Base-by-base conservation (phyloP, 2,797 vertebrate species). In the Mormyrus proboscirostris region DNA sequence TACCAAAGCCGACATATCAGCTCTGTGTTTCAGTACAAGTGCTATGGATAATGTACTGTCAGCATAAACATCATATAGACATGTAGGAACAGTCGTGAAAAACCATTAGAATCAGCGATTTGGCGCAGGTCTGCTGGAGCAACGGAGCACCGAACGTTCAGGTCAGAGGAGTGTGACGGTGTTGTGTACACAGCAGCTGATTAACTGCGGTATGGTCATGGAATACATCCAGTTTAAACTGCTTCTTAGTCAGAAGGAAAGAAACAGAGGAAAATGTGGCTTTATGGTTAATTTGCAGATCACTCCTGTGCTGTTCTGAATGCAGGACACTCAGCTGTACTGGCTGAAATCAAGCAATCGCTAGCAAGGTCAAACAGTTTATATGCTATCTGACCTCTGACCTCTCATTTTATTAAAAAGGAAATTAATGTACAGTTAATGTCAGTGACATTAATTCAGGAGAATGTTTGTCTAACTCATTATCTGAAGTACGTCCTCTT, bases 1-100 rank as follows among this genome's bases (percentile, higher is more conserved):
- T 91, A 90, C 82, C 92, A 92, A 88, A 93, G 92, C 89, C 92
- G 89, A 90, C 88, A 1, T 79, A 49, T 79, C 69, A 57, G 65
- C n/a, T 88, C n/a, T 19, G 29, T 88, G 49, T 88, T 53, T 88
- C 6, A 79, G 8, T 29, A 29, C 29, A 29, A 29, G 29, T 22
- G 86, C 38, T 88, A 41, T 73, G 87, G 87, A 73, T 33, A 14
- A 41, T 38, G 88, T 55, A 44, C 49, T 82, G 22, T 62, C 53
- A 88, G 41, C 33, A 50, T 69, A 73, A 88, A 73, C 47, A 88
- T 41, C 50, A 16, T 19, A n/a, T 55, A 57, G 1, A 38, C n/a
- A 33, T n/a, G 25, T 51, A 86, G 29, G 47, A 51, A 53, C 25
- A 41, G 85, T 59, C 6, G 9, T 38, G 51, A 33, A 86, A 86